Percentiles rank a stretch among this genome's conserved stretches.
Conservation (phyloP, 2,797 vertebrate genomes). For the Triplophysa yarkandensis region DNA sequence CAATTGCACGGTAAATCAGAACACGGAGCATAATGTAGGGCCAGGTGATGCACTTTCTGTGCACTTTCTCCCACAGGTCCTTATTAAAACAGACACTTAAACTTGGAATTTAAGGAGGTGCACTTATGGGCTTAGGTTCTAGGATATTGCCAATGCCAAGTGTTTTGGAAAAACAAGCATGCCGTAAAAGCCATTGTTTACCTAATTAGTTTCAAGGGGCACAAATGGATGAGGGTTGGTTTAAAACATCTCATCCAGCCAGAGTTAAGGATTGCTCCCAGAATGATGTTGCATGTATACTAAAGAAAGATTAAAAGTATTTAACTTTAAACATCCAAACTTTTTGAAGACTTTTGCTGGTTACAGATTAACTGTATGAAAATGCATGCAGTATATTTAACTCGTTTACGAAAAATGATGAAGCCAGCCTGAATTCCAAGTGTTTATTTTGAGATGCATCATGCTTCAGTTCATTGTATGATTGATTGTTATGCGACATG, state of each 20-base stretch:
- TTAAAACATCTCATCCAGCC: slow-evolving; percentile 18
- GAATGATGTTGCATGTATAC: neutral
- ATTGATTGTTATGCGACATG: neutral
- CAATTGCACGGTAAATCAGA: slow-evolving; percentile 6
- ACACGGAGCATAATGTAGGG: slow-evolving; percentile 25
- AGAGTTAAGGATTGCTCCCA: neutral
- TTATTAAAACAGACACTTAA: slow-evolving; percentile 26
- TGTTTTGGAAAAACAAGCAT: slow-evolving; percentile 32
- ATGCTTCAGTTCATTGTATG: neutral
- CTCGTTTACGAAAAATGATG: neutral
- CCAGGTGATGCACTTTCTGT: slow-evolving; percentile 17
- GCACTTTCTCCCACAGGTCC: slow-evolving; percentile 10
- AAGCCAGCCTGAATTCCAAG: neutral
- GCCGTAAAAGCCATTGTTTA: slow-evolving; percentile 32
- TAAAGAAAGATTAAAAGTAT: slow-evolving; percentile 17
- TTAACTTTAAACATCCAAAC: too few relatives aligned
- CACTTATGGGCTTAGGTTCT: slow-evolving; percentile 14
- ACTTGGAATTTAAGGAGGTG: slow-evolving; percentile 16
- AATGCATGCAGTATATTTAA: neutral
- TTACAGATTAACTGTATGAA: neutral
- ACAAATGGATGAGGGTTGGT: slow-evolving; percentile 24
- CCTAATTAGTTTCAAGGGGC: slow-evolving; percentile 36
- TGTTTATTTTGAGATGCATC: neutral
- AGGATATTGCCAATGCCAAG: neutral
- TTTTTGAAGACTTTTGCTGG: neutral